These are phyloP conservation scores for Rhynchonycteris naso DNA, from an alignment of 2,797 vertebrate species.

Conservation along the genomic window DNA sequence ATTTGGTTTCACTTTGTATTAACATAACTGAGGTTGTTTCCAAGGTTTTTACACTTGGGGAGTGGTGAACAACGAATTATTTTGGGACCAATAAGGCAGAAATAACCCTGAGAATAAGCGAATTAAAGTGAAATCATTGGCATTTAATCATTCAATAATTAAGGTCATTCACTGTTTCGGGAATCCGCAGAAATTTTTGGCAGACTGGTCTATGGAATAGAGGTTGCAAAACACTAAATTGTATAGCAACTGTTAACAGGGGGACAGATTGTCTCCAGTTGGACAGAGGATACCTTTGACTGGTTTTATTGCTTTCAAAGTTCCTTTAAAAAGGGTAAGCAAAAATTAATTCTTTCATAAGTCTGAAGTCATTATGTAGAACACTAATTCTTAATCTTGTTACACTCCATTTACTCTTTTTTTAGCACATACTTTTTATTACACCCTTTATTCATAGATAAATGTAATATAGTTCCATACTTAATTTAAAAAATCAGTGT, in stretches of 20 bases:
- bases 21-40: not conserved
- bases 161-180: too few relatives aligned
- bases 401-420: not conserved
- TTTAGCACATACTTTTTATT: not conserved
- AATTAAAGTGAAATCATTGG: too few relatives aligned
- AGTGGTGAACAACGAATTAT: too few relatives aligned
- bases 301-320: slow-evolving; percentile 95
- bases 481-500: not conserved
- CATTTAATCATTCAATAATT: too few relatives aligned
- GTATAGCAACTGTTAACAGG: slow-evolving; percentile 78
- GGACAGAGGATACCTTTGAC: slow-evolving; percentile 91
- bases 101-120: too few relatives aligned
- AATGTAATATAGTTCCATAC: not conserved
- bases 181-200: too few relatives aligned
- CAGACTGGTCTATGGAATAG: not conserved
- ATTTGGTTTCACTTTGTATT: not conserved
- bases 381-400: not conserved
- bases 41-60: too few relatives aligned
- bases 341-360: slow-evolving; percentile 32
- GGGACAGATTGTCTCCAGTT: slow-evolving; percentile 91
- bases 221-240: not conserved
- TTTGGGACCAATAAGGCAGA: too few relatives aligned
- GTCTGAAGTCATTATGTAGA: not conserved
- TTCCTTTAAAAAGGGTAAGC: slow-evolving; percentile 91
- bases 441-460: not conserved